Base-by-base conservation (phyloP, 92 coral and sea anemone genomes). In the Ricordea florida region DNA sequence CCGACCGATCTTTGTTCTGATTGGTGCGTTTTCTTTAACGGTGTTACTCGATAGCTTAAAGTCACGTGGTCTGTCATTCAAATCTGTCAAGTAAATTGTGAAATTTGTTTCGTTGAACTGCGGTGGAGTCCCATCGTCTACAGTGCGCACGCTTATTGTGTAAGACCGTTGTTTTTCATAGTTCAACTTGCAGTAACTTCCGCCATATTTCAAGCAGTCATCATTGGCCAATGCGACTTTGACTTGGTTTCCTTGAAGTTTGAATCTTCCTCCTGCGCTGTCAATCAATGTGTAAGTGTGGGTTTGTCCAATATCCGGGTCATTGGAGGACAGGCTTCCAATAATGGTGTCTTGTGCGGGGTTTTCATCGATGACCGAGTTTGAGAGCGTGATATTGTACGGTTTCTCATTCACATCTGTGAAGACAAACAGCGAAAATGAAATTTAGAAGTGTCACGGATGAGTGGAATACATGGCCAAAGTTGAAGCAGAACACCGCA, bases 391-490 rank as follows among this genome's bases (percentile, higher is more conserved):
- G 38, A 94, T 85, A 36, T 67, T 78, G 30, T 65, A 76, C 0
- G 98, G 98, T 10, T 66, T 72, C 57, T 94, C 98, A 81, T 94
- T 94, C 55, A 91, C 82, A 56, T 94, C 98, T 94, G 72, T n/a
- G 48, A 38, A 6, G 22, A 14, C 28, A 44, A 3, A 22, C 13
- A 6, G n/a, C n/a, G n/a, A 42, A 18, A 22, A 0, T 27, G 10
- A 37, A 28, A 29, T n/a, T n/a, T 4, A 43, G 16, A 43, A 9
- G 13, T 11, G n/a, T 27, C 15, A 35, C 5, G 11, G n/a, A 11
- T 35, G 41, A 35, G 5, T 35, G 5, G 6, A 35, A 35, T 5
- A 11, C 41, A 35, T 35, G 5, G 5, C 41, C 41, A n/a, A n/a
- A n/a, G n/a, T n/a, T n/a, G n/a, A n/a, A n/a, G n/a, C n/a, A n/a